A percentile compares a stretch with the other conserved stretches of the same genome.
Conservation (phyloP, 37 sponge, comb jelly and placozoan genomes). For the Agelas oroides region DNA sequence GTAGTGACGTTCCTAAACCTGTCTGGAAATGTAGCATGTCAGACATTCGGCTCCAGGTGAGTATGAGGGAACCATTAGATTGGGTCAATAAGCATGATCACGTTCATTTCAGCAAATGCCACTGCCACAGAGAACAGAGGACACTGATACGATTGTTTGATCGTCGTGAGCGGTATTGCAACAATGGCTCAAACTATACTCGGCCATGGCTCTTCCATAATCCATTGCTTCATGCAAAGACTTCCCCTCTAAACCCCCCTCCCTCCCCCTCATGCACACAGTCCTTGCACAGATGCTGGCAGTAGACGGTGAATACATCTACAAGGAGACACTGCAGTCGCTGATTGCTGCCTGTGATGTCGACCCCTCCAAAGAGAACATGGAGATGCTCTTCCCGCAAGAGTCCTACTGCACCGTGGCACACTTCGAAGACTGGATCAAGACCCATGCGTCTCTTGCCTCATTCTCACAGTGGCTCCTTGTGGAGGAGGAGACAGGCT, state of each 20-base stretch:
- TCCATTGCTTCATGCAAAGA: too few relatives aligned
- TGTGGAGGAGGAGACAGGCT: constrained; percentile 27
- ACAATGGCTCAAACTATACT: too few relatives aligned
- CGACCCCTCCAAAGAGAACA: constrained; percentile 2
- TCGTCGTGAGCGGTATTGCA: too few relatives aligned
- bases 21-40: too few relatives aligned
- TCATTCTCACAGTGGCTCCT: constrained; percentile 75
- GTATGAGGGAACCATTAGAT: too few relatives aligned
- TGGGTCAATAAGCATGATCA: too few relatives aligned
- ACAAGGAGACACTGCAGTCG: constrained; percentile 30
- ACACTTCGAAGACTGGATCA: constrained; percentile 59
- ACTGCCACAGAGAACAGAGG: too few relatives aligned
- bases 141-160: too few relatives aligned
- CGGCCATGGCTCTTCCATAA: too few relatives aligned
- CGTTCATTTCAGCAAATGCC: too few relatives aligned
- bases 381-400: constrained; percentile 47
- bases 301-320: constrained; percentile 36
- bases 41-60: too few relatives aligned
- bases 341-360: constrained; percentile 39
- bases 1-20: too few relatives aligned
- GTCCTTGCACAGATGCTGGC: constrained; percentile 54
- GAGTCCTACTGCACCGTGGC: constrained; percentile 6
- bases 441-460: constrained; percentile 27
- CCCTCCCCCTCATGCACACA: not conserved
- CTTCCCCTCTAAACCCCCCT: not conserved